Evolutionary conservation across 2,797 vertebrate species (phyloP).

Genomic region (Alauda arvensis): DNA sequence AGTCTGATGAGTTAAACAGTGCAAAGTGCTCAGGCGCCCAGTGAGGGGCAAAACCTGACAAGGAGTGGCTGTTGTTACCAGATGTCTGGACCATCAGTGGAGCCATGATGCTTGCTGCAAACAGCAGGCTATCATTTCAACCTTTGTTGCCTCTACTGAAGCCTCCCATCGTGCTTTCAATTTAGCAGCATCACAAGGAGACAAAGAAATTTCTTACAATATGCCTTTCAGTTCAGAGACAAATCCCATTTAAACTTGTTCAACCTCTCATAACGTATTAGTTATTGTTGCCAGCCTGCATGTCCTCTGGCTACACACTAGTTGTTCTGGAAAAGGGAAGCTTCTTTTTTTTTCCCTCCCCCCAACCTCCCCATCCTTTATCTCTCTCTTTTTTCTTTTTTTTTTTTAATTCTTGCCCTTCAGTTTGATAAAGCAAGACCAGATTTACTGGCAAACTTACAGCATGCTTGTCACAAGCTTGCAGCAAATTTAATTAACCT

Average conservation of each 20-base stretch:
- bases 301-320: conserved; percentile 59
- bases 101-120: conserved; percentile 66
- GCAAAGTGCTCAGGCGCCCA: conserved; percentile 55
- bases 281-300: conserved; percentile 63
- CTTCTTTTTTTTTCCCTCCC: neutral
- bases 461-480: conserved; percentile 67
- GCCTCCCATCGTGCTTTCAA: conserved; percentile 72
- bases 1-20: conserved; percentile 64
- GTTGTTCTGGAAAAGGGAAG: conserved; percentile 36
- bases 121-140: conserved; percentile 72
- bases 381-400: neutral
- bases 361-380: fast-evolving
- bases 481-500: conserved; percentile 76
- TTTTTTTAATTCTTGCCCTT: conserved; percentile 53
- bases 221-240: conserved; percentile 69
- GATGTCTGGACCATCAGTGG: conserved; percentile 68
- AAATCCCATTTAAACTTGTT: conserved; percentile 72
- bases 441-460: conserved; percentile 71
- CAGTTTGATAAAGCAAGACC: conserved; percentile 66
- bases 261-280: conserved; percentile 68
- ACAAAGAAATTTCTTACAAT: conserved; percentile 73
- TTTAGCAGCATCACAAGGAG: conserved; percentile 70
- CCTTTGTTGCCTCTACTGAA: conserved; percentile 67
- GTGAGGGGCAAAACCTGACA: conserved; percentile 70
- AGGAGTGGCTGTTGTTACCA: conserved; percentile 68